Conservation (phyloP, 23 tunicate species). For the Botrylloides violaceus region DNA sequence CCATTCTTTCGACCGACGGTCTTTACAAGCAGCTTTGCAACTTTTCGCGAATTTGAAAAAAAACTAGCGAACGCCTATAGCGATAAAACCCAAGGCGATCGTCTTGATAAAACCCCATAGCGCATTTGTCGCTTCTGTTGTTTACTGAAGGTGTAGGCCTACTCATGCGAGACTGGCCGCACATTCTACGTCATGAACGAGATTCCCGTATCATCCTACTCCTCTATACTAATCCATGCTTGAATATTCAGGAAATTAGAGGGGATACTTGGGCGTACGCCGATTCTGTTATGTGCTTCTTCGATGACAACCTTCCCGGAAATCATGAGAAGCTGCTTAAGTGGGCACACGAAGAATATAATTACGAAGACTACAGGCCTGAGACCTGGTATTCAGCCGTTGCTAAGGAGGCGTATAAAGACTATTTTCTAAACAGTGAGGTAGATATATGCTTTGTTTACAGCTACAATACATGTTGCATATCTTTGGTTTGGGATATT, state of each 20-base stretch:
- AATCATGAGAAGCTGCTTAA: constrained; percentile 45
- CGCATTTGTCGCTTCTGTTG: no score
- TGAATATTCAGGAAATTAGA: constrained; percentile 58
- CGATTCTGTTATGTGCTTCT: constrained; percentile 69
- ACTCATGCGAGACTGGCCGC: background rate
- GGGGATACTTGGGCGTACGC: constrained; percentile 72
- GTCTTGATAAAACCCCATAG: no score
- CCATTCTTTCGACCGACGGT: no score
- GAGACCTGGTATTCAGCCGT: constrained; percentile 51
- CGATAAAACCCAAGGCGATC: no score
- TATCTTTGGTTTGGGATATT: background rate
- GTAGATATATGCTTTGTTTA: constrained; percentile 14
- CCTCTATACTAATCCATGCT: no score
- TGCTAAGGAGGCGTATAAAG: constrained; percentile 59
- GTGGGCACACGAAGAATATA: constrained; percentile 65
- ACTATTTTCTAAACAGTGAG: constrained; percentile 53
- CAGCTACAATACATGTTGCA: background rate
- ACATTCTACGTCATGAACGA: no score
- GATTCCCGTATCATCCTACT: no score
- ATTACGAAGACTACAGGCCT: constrained; percentile 72
- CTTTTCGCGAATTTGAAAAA: no score
- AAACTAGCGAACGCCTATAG: no score
- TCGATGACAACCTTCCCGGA: constrained; percentile 30
- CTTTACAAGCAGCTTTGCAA: no score
- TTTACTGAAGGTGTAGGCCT: background rate